Evolutionary conservation across 2,113 vertebrate species (phyloP).

Genomic region (Syngnathus scovelli): DNA sequence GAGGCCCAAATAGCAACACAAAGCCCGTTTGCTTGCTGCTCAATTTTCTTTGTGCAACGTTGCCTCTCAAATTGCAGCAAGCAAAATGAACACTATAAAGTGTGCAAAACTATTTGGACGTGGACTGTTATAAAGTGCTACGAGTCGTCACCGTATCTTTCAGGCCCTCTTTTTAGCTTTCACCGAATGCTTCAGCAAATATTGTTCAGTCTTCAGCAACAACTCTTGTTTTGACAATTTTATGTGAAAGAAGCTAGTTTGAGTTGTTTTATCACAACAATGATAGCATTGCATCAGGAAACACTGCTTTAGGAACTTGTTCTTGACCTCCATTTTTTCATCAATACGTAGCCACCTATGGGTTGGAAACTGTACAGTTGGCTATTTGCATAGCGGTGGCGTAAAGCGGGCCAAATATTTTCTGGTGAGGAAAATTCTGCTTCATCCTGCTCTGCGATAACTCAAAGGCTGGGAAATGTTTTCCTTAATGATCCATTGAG

Average conservation of each 20-base stretch:
- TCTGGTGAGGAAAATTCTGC: background rate
- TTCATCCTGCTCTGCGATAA: constrained; percentile 39
- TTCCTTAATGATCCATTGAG: constrained; percentile 37
- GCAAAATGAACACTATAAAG: background rate
- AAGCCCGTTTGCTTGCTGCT: constrained; percentile 1
- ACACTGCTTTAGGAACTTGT: background rate
- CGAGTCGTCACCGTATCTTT: background rate
- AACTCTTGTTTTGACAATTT: too few species aligned
- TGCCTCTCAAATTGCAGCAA: constrained; percentile 1
- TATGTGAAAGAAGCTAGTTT: background rate
- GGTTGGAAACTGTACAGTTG: background rate
- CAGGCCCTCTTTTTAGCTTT: too few species aligned
- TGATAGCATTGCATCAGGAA: background rate
- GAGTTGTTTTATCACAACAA: background rate
- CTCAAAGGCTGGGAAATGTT: constrained; percentile 22
- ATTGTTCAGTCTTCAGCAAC: too few species aligned
- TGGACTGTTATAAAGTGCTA: background rate
- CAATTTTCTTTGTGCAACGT: background rate
- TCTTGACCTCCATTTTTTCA: background rate
- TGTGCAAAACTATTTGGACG: background rate
- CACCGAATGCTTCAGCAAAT: too few species aligned
- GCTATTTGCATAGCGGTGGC: background rate
- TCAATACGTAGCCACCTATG: background rate
- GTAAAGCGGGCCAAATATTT: background rate
- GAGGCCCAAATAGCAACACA: background rate